phyloP scores from a whole-genome alignment of 2,113 vertebrate genomes.

The Larimichthys crocea region DNA sequence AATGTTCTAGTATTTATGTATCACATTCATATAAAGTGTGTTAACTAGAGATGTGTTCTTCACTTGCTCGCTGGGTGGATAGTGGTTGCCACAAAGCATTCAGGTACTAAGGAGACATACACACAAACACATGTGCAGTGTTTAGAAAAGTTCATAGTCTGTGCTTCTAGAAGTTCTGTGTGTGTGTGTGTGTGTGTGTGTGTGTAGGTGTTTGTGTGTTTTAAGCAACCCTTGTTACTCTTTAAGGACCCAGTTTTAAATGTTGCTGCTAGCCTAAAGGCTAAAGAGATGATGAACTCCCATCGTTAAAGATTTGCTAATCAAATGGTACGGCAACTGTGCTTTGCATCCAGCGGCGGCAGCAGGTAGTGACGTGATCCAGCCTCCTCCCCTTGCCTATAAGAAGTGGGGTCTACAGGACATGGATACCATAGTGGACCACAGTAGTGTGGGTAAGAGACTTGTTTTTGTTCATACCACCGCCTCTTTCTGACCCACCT shows the following conservation, averaged over 20 bases:
- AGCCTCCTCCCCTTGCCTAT: conserved; percentile 96
- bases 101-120: conserved; percentile 47
- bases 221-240: background rate
- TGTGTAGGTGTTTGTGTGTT: background rate
- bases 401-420: conserved; percentile 99
- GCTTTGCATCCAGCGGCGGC: conserved; percentile 88
- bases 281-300: background rate
- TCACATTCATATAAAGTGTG: background rate
- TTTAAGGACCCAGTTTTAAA: background rate
- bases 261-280: background rate
- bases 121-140: background rate
- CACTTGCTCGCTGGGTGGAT: conserved; percentile 47
- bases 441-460: conserved; percentile 93
- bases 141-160: background rate
- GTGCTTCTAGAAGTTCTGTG: background rate
- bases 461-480: background rate
- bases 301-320: background rate
- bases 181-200: background rate
- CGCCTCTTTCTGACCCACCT: too few species aligned
- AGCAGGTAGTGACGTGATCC: conserved; percentile 93
- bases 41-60: conserved; percentile 41
- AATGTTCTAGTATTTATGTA: background rate
- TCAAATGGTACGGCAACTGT: background rate
- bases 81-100: conserved; percentile 49
- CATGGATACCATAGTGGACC: conserved; percentile 93